These are phyloP conservation scores for Danionella dracula DNA, from an alignment of 2,797 vertebrate species.

Conservation along the genomic window DNA sequence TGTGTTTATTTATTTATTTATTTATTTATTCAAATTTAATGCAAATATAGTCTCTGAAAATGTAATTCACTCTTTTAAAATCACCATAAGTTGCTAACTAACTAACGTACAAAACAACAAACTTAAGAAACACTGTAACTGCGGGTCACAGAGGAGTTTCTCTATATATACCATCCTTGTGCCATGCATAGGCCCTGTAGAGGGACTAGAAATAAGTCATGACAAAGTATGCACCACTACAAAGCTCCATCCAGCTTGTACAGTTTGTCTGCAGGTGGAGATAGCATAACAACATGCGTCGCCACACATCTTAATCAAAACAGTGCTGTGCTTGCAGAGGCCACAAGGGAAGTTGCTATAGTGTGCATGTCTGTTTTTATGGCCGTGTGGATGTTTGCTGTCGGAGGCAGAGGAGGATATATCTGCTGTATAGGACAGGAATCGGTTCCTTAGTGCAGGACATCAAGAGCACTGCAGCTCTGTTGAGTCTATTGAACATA, in stretches of 20 bases:
- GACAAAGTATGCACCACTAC: constrained; percentile 25
- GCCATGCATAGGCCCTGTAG: constrained; percentile 17
- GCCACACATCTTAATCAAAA: constrained; percentile 46
- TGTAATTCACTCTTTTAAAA: too few relatives aligned
- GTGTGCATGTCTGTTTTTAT: constrained; percentile 33
- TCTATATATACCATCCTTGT: constrained; percentile 25
- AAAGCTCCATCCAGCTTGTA: constrained; percentile 27
- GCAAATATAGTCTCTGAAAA: too few relatives aligned
- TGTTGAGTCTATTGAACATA: constrained; percentile 61
- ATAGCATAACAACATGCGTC: constrained; percentile 35
- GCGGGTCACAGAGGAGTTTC: too few relatives aligned
- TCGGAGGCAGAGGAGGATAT: constrained; percentile 9
- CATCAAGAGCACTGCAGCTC: constrained; percentile 49
- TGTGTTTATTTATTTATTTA: too few relatives aligned
- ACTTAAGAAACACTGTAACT: too few relatives aligned
- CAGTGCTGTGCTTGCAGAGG: constrained; percentile 40
- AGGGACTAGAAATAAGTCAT: constrained; percentile 36
- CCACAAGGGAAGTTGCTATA: constrained; percentile 47
- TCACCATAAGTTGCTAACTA: too few relatives aligned
- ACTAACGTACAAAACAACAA: too few relatives aligned
- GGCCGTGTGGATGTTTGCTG: constrained; percentile 27
- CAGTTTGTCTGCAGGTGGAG: constrained; percentile 34
- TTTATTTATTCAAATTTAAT: too few relatives aligned
- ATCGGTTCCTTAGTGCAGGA: constrained; percentile 24
- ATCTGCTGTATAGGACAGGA: constrained; percentile 17